A percentile compares a stretch with the other conserved stretches of the same genome.
These are phyloP conservation scores for Ceramica pisi DNA, from an alignment of 2,888 invertebrate species.

Conservation along the genomic window DNA sequence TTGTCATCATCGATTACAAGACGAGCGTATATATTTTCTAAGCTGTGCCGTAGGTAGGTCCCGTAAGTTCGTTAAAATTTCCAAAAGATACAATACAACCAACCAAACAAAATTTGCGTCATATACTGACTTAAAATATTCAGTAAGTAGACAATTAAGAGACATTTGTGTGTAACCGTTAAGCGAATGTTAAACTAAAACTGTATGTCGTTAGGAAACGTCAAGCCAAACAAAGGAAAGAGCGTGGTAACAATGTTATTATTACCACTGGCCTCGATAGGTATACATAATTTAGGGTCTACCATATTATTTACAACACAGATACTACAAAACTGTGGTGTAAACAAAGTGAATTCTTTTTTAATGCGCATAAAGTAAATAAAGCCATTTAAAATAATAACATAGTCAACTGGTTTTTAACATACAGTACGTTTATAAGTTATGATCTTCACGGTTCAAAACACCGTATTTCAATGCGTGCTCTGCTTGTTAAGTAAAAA, in stretches of 20 bases:
- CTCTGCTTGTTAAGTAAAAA: background rate
- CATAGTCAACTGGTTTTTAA: background rate
- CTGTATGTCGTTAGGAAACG: slow-evolving; percentile 11
- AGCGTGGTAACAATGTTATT: slow-evolving; percentile 36
- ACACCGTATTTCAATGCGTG: background rate
- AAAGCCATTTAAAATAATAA: background rate
- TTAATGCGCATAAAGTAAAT: slow-evolving; percentile 3
- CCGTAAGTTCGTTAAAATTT: background rate
- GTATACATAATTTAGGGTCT: slow-evolving; percentile 27
- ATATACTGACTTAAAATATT: background rate
- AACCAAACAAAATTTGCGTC: background rate
- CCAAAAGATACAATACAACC: background rate
- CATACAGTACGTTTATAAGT: background rate
- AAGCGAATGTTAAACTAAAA: slow-evolving; percentile 19
- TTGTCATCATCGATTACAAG: no score
- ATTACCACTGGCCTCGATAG: slow-evolving; percentile 38
- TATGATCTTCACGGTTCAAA: background rate
- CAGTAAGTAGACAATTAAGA: background rate
- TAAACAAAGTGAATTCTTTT: background rate
- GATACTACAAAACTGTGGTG: slow-evolving; percentile 11
- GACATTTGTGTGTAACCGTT: background rate
- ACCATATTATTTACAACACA: slow-evolving; percentile 10
- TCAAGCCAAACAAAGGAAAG: slow-evolving; percentile 34
- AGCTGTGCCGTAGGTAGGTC: no score
- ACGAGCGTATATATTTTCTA: no score